A percentile compares a stretch with the other conserved stretches of the same genome.
Conservation (phyloP, 2,797 vertebrate species). For the Acanthurus lineatus region DNA sequence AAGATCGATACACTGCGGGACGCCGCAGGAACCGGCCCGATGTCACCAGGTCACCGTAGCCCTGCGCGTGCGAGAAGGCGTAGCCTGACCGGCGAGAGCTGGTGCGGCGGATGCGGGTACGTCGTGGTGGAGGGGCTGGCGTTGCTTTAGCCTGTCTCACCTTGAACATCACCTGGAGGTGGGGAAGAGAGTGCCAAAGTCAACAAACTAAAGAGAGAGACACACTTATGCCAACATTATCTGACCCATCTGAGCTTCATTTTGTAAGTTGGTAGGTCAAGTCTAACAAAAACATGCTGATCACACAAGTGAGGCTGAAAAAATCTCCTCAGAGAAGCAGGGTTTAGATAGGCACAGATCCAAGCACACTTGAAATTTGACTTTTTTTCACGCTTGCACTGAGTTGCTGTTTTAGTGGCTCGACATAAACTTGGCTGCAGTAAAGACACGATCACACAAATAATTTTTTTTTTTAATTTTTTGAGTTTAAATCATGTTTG, state of each 20-base stretch:
- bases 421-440: too few relatives aligned
- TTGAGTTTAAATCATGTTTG: too few relatives aligned
- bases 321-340: too few relatives aligned
- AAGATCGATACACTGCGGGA: conserved; percentile 53
- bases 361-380: too few relatives aligned
- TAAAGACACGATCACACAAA: too few relatives aligned
- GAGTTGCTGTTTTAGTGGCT: too few relatives aligned
- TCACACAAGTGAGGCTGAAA: too few relatives aligned
- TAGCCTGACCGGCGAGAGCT: conserved; percentile 92
- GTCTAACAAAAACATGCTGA: neutral
- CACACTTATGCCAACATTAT: neutral
- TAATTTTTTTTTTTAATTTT: too few relatives aligned
- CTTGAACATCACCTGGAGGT: conserved; percentile 88
- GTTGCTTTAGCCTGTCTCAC: conserved; percentile 86
- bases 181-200: neutral
- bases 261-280: neutral
- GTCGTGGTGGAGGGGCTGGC: conserved; percentile 77
- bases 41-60: conserved; percentile 94
- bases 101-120: conserved; percentile 80
- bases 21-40: conserved; percentile 90
- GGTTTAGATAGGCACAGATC: too few relatives aligned
- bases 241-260: neutral
- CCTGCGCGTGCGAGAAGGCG: conserved; percentile 94
- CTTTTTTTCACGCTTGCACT: too few relatives aligned
- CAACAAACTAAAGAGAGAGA: neutral